phyloP scores from a whole-genome alignment of 2,888 invertebrate species.

The Drosophila subquinaria region DNA sequence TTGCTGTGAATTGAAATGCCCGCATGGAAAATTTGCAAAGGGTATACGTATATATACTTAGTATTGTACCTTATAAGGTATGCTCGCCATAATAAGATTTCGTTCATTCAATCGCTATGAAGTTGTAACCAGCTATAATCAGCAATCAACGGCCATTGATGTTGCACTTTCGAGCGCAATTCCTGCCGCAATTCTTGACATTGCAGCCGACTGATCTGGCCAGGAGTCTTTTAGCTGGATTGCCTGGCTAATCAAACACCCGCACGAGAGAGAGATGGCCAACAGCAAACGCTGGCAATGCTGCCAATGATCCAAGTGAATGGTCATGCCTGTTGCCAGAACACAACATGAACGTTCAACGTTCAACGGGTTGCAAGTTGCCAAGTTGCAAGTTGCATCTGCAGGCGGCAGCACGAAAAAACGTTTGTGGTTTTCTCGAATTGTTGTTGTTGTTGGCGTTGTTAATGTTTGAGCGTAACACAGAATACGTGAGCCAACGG shows the following conservation, averaged over 20 bases:
- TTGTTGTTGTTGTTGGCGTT: constrained; percentile 66
- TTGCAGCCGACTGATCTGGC: constrained; percentile 7
- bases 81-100: constrained; percentile 47
- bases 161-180: constrained; percentile 58
- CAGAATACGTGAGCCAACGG: constrained; percentile 85
- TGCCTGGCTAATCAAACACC: constrained; percentile 70
- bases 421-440: constrained; percentile 72
- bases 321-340: constrained; percentile 71
- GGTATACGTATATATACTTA: not conserved
- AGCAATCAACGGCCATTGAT: constrained; percentile 71
- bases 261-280: constrained; percentile 64
- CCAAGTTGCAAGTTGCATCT: constrained; percentile 39
- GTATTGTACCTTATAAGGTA: constrained; percentile 31
- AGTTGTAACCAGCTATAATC: constrained; percentile 74
- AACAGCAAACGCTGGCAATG: constrained; percentile 24
- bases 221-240: constrained; percentile 26
- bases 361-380: constrained; percentile 29
- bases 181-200: constrained; percentile 11
- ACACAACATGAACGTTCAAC: constrained; percentile 55
- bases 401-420: constrained; percentile 75
- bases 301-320: constrained; percentile 48
- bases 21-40: not conserved
- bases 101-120: constrained; percentile 58
- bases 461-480: constrained; percentile 85
- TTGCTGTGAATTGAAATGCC: constrained; percentile 20